These are phyloP conservation scores for Vesta saturnalis DNA, from an alignment of 2,888 invertebrate species.

Conservation along the genomic window DNA sequence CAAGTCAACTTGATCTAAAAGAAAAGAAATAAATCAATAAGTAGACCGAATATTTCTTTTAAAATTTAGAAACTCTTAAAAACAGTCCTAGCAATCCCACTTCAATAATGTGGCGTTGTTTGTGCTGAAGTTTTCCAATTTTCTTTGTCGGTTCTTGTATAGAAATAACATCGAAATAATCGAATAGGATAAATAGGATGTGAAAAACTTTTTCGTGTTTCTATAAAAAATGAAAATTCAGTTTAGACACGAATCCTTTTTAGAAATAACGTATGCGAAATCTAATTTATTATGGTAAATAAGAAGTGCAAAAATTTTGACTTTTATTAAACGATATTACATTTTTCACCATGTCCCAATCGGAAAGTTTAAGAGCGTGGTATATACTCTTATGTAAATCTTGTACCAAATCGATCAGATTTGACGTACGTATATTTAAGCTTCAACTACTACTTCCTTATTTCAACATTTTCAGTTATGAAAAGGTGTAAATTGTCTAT, in stretches of 20 bases:
- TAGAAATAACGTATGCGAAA: too few species aligned
- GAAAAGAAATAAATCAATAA: slow-evolving; percentile 5
- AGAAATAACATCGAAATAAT: slow-evolving; percentile 21
- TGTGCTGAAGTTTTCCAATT: slow-evolving; percentile 26
- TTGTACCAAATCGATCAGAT: too few species aligned
- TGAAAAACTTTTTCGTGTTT: neutral
- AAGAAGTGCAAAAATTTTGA: too few species aligned
- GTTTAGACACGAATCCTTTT: neutral
- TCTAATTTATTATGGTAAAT: too few species aligned
- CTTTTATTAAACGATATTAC: too few species aligned
- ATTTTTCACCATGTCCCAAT: too few species aligned
- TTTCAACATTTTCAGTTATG: too few species aligned
- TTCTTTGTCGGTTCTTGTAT: slow-evolving; percentile 20
- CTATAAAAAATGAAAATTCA: neutral
- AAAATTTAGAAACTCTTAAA: slow-evolving; percentile 7
- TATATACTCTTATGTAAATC: too few species aligned
- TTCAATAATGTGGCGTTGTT: slow-evolving; percentile 20
- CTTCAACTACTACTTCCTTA: too few species aligned
- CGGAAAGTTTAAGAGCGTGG: too few species aligned
- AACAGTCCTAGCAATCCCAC: slow-evolving; percentile 6
- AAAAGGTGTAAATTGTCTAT: too few species aligned
- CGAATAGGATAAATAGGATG: slow-evolving; percentile 13
- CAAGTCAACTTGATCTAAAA: neutral
- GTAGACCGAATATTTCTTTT: slow-evolving; percentile 2
- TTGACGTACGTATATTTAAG: too few species aligned